These are phyloP conservation scores for Halichoerus grypus DNA, from an alignment of 2,113 vertebrate species.

Conservation along the genomic window DNA sequence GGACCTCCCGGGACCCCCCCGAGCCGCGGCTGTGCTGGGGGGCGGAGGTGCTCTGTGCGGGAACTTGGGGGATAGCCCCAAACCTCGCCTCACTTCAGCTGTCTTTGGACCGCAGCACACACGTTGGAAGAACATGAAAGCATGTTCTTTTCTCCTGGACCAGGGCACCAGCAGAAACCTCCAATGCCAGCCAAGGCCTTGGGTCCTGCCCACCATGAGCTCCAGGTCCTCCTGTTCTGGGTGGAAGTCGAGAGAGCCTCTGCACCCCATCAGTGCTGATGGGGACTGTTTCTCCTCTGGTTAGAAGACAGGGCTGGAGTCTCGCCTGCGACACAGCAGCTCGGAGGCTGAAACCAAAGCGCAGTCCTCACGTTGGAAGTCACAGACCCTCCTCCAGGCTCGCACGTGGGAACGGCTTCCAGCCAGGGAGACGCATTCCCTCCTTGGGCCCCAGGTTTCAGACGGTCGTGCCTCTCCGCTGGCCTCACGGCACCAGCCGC, in stretches of 20 bases:
- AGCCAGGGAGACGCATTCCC: not conserved
- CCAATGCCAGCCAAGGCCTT: not conserved
- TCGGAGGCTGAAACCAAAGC: no score
- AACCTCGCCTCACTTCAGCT: not conserved
- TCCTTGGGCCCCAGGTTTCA: not conserved
- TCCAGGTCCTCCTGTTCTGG: not conserved
- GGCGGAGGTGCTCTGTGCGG: accelerated
- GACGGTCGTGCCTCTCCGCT: accelerated
- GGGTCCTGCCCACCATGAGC: not conserved
- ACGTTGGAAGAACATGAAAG: not conserved
- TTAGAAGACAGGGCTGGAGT: not conserved
- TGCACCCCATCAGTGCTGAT: accelerated
- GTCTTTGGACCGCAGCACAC: not conserved
- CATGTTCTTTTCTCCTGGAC: not conserved
- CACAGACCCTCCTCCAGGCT: not conserved
- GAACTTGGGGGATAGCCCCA: accelerated
- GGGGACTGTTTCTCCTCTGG: not conserved
- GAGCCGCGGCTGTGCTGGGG: not conserved
- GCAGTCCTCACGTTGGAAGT: not conserved
- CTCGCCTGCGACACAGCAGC: not conserved
- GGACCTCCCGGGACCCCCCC: not conserved
- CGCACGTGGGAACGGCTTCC: no score
- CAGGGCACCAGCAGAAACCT: accelerated
- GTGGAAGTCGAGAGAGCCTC: not conserved
- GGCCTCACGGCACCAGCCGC: not conserved